Evolutionary conservation across 2,888 invertebrate species (phyloP), one percentile per base, ranked within the genome.

Genomic region (Syrphus vitripennis): DNA sequence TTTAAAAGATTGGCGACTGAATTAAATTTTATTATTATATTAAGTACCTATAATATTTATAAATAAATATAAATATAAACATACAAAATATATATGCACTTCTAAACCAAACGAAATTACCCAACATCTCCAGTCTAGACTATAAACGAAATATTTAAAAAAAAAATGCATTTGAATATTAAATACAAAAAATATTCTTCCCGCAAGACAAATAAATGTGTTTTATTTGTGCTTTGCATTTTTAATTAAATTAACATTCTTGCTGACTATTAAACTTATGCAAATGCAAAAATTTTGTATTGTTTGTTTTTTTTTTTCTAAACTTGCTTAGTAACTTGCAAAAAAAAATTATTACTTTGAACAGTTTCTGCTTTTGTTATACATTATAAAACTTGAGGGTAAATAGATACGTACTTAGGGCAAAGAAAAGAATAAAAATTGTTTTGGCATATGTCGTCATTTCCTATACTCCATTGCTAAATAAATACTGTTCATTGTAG

Each of bases 171-270:
- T 70, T 78, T 72, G 57, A 78, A 55, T 71, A 53, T 37, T 6
- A 71, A 19, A 42, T 12, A 34, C 12, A 67, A 21, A 53, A 42
- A 53, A n/a, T n/a, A 31, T 10, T 57, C 16, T 55, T 75, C 34
- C 14, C n/a, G n/a, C 26, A 26, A 50, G 50, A 67, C 19, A 10
- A 31, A 67, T n/a, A n/a, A n/a, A n/a, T n/a, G n/a, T 65, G 65
- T 40, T 16, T 76, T 48, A 16, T 42, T 42, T 71, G 57, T 77
- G 77, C 57, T 67, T 72, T 67, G 82, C 71, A 82, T 82, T 67
- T 42, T 67, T 71, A 72, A 82, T 77, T 65, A 61, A 63, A 65
- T 65, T 48, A 53, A 31, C 61, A 78, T 55, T 78, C 37, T 53
- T 67, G 67, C 29, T 72, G 71, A 24, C 37, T 14, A 24, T 24